phyloP scores from a whole-genome alignment of 2,888 invertebrate species.

The Volucella bombylans region DNA sequence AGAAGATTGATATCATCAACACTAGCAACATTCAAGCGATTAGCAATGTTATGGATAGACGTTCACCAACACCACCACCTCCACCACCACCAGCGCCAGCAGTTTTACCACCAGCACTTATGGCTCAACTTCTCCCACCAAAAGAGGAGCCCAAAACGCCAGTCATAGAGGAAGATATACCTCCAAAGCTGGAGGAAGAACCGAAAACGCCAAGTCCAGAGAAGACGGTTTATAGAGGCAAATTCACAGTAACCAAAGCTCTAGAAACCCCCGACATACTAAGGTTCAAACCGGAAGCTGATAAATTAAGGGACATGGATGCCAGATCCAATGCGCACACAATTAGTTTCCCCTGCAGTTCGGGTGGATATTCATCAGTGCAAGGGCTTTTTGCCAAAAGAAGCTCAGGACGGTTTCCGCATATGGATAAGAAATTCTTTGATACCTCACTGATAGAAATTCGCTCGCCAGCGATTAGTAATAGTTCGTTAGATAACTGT shows the following conservation, averaged over 20 bases:
- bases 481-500: conserved; percentile 79
- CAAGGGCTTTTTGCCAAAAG: conserved; percentile 84
- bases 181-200: conserved; percentile 2
- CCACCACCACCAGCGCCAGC: conserved; percentile 80
- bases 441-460: conserved; percentile 92
- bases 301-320: conserved; percentile 78
- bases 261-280: conserved; percentile 78
- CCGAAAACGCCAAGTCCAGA: conserved; percentile 79
- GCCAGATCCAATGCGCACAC: conserved; percentile 84
- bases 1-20: conserved; percentile 81
- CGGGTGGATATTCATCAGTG: conserved; percentile 84
- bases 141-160: conserved; percentile 61
- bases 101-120: conserved; percentile 77
- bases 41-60: conserved; percentile 50
- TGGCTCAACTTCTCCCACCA: conserved; percentile 78
- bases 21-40: conserved; percentile 80
- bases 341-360: conserved; percentile 87
- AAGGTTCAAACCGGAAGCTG: conserved; percentile 78
- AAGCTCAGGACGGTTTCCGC: conserved; percentile 83
- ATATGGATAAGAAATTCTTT: conserved; percentile 91
- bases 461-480: conserved; percentile 84
- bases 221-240: conserved; percentile 82
- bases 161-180: background rate
- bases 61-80: conserved; percentile 78
- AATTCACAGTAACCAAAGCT: conserved; percentile 84